These are phyloP conservation scores for Pseudorectes ferrugineus DNA, from an alignment of 2,113 vertebrate species.

Conservation along the genomic window DNA sequence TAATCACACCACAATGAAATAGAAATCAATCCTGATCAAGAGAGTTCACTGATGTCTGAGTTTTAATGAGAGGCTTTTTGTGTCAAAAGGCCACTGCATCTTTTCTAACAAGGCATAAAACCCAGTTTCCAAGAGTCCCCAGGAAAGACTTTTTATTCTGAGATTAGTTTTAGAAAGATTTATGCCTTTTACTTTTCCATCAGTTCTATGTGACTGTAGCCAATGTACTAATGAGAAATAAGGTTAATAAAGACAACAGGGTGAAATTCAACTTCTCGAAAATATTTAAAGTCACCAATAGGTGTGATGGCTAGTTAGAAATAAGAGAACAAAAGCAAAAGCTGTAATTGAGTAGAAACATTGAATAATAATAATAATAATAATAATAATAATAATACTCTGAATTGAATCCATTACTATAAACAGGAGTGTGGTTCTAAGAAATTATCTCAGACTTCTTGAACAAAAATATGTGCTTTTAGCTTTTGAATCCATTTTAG, in stretches of 20 bases:
- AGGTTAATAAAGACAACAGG: neutral
- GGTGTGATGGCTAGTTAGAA: neutral
- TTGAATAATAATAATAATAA: neutral
- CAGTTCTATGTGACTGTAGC: neutral
- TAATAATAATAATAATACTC: rapidly evolving
- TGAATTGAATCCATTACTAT: neutral
- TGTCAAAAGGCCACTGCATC: neutral
- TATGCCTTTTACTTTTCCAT: neutral
- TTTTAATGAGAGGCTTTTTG: slow-evolving; percentile 33
- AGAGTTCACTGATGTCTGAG: neutral
- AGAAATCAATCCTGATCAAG: slow-evolving; percentile 35
- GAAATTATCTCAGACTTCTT: neutral
- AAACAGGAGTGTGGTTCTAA: neutral
- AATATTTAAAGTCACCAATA: neutral
- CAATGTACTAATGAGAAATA: neutral
- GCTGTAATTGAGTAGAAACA: neutral
- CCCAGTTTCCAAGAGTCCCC: neutral
- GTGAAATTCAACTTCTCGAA: neutral
- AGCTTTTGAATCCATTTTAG: neutral
- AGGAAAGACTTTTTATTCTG: neutral
- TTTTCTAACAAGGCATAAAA: neutral
- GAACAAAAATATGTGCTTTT: neutral
- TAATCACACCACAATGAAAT: slow-evolving; percentile 16
- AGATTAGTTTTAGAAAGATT: neutral
- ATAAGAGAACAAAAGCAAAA: neutral